phyloP scores from a whole-genome alignment of 2,797 vertebrate genomes.

The Melanitta fusca region DNA sequence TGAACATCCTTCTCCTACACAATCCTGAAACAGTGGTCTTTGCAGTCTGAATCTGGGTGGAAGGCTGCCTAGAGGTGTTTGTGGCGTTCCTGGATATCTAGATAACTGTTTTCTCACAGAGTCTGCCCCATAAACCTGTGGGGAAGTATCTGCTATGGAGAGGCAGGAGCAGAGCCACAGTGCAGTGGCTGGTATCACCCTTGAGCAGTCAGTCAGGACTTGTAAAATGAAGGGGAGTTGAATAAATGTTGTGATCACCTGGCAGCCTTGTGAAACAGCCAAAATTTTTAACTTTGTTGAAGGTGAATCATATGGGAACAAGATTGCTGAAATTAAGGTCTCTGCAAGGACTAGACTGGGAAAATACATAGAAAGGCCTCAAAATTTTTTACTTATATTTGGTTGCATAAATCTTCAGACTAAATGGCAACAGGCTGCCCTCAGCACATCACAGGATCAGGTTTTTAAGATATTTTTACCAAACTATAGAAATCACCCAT shows the following conservation, averaged over 20 bases:
- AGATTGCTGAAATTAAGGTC: neutral
- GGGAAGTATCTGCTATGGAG: neutral
- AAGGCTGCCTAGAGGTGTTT: neutral
- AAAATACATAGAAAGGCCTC: neutral
- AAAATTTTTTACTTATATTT: neutral
- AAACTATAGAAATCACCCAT: neutral
- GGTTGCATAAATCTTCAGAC: neutral
- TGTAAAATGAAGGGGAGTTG: neutral
- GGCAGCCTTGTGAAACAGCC: neutral
- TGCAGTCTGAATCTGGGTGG: neutral
- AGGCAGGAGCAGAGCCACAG: neutral
- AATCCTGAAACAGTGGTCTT: neutral
- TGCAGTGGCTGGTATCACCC: neutral
- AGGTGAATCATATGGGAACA: neutral
- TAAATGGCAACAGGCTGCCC: neutral
- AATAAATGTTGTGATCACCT: neutral
- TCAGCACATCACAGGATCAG: accelerated
- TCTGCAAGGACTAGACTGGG: neutral
- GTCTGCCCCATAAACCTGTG: neutral
- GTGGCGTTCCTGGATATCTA: neutral
- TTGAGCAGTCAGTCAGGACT: neutral
- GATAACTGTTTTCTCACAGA: neutral
- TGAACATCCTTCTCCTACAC: neutral
- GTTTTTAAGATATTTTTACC: neutral
- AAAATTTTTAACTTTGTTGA: neutral